These are phyloP conservation scores for Coptodon bakossiorum DNA, from an alignment of 2,113 vertebrate genomes.

Conservation along the genomic window DNA sequence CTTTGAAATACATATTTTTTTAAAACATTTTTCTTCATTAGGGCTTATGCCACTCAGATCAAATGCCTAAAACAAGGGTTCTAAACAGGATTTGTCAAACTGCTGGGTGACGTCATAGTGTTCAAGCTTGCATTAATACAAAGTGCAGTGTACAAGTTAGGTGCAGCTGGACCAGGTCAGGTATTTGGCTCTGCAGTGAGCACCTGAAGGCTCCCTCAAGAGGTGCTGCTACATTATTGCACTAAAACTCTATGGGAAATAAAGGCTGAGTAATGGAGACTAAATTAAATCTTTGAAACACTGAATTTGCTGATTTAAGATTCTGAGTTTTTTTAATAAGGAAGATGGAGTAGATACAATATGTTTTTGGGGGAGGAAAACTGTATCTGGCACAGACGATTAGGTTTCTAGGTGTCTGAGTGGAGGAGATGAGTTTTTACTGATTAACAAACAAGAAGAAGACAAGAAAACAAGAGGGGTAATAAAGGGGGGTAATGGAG, in stretches of 20 bases:
- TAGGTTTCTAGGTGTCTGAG: background rate
- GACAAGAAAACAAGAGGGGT: background rate
- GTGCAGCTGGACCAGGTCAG: background rate
- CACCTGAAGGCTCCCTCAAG: background rate
- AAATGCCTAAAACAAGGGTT: background rate
- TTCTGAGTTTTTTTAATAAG: background rate
- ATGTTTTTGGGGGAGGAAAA: background rate
- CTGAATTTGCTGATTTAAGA: background rate
- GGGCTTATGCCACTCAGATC: rapidly evolving
- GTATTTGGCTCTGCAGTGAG: background rate
- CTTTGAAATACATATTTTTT: background rate
- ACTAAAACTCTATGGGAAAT: background rate
- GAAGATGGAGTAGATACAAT: background rate
- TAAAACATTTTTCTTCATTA: background rate
- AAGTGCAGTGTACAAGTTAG: background rate
- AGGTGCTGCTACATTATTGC: background rate
- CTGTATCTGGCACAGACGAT: background rate
- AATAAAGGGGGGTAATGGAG: background rate
- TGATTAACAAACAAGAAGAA: background rate
- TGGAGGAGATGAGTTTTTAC: background rate
- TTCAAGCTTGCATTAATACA: background rate
- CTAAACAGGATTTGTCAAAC: rapidly evolving
- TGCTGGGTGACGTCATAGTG: background rate
- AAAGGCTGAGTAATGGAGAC: rapidly evolving
- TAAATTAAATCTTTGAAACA: background rate